phyloP scores from a whole-genome alignment of 2,888 invertebrate genomes.

The Synergus itoensis region DNA sequence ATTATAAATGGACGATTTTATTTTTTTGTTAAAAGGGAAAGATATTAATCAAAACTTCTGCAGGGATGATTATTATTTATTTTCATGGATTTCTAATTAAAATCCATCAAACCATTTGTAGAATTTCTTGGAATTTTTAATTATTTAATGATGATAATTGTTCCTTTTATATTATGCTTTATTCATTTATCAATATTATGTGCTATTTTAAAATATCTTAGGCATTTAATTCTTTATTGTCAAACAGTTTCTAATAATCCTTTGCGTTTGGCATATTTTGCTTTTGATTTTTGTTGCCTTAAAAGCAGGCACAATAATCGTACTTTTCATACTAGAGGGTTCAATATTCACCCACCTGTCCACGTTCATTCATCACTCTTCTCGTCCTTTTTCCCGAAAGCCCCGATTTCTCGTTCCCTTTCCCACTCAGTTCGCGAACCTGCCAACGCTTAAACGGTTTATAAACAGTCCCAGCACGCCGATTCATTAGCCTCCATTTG shows the following conservation, averaged over 20 bases:
- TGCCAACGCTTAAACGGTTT: conserved; percentile 71
- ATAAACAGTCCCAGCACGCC: conserved; percentile 68
- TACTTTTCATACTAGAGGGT: conserved; percentile 12
- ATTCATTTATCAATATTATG: background rate
- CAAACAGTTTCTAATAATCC: background rate
- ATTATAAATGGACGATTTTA: too few relatives aligned
- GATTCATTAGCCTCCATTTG: conserved; percentile 64
- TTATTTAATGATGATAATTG: too few relatives aligned
- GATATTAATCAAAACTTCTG: too few relatives aligned
- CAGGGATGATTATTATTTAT: too few relatives aligned
- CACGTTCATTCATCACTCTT: conserved; percentile 71
- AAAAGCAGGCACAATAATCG: conserved; percentile 23
- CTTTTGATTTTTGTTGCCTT: background rate
- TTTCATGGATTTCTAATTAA: too few relatives aligned
- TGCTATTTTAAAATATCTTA: background rate
- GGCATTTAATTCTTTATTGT: background rate
- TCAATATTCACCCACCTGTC: conserved; percentile 61
- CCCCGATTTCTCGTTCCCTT: conserved; percentile 59
- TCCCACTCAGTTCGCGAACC: conserved; percentile 60
- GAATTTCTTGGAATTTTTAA: too few relatives aligned
- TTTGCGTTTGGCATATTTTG: background rate
- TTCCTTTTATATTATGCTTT: background rate
- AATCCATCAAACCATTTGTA: too few relatives aligned
- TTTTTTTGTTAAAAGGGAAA: too few relatives aligned
- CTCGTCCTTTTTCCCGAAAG: conserved; percentile 56